Conservation (phyloP, 2,888 invertebrate genomes). For the Aleiodes leptofemur region DNA sequence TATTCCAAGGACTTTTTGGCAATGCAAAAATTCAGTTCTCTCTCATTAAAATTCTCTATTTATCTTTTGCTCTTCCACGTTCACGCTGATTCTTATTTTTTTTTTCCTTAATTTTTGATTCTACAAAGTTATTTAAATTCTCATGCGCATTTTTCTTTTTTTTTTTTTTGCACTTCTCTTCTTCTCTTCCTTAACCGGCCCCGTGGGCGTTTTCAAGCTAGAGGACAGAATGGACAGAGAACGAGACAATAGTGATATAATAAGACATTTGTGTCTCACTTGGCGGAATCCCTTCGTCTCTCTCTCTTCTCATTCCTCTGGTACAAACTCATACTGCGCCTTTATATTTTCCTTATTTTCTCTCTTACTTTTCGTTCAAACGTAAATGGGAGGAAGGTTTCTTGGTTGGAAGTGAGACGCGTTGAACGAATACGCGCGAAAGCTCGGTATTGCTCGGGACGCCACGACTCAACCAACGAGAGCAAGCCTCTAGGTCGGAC, state of each 20-base stretch:
- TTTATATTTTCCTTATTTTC: constrained; percentile 22
- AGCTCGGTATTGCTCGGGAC: constrained; percentile 55
- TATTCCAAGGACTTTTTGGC: constrained; percentile 44
- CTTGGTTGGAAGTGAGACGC: constrained; percentile 47
- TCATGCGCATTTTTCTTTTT: not conserved
- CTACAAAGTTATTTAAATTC: too few relatives aligned
- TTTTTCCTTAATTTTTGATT: too few relatives aligned
- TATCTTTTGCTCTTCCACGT: not conserved
- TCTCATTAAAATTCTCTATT: not conserved
- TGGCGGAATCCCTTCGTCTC: constrained; percentile 8
- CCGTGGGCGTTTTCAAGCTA: constrained; percentile 9
- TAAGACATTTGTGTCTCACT: constrained; percentile 29
- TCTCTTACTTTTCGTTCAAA: constrained; percentile 5
- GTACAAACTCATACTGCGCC: constrained; percentile 22
- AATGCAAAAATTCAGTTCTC: constrained; percentile 15
- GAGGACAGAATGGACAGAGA: constrained; percentile 22
- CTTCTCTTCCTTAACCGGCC: not conserved
- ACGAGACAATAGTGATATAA: constrained; percentile 32
- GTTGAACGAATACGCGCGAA: constrained; percentile 51
- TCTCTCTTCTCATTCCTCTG: constrained; percentile 6
- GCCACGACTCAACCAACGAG: constrained; percentile 56
- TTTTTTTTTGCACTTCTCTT: constrained; percentile 3
- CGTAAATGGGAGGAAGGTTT: constrained; percentile 37
- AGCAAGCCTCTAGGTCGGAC: constrained; percentile 74
- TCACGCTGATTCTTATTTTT: not conserved